Evolutionary conservation across 2,113 vertebrate genomes (phyloP).

Genomic region (Perca fluviatilis): DNA sequence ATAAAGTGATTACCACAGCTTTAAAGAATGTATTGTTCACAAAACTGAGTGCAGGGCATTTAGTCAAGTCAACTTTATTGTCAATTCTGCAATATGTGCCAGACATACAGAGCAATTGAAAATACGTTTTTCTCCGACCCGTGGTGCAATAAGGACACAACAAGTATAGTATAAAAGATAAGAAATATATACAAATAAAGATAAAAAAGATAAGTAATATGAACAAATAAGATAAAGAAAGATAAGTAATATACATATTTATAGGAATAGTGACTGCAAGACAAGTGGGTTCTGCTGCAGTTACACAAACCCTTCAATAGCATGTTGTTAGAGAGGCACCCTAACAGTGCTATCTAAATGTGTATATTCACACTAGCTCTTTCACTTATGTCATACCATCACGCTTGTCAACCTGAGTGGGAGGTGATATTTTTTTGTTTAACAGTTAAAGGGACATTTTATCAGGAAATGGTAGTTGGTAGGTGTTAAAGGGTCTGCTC

Average conservation of each 20-base stretch:
- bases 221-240: no score
- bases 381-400: conserved; percentile 11
- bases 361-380: background rate
- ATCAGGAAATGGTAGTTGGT: conserved; percentile 21
- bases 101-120: no score
- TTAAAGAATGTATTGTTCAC: background rate
- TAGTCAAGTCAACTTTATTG: no score
- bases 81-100: no score
- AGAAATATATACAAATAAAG: no score
- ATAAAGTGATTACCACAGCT: no score
- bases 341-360: background rate
- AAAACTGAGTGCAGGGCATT: background rate
- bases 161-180: no score
- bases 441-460: conserved; percentile 11
- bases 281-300: background rate
- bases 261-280: background rate
- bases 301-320: background rate
- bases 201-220: no score
- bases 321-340: background rate
- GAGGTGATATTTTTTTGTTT: conserved; percentile 22
- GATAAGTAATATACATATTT: no score
- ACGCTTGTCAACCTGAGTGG: conserved; percentile 7
- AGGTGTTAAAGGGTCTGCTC: background rate
- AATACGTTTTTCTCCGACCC: no score
- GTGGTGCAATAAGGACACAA: no score